phyloP scores from a whole-genome alignment of 2,888 invertebrate species.

The Ornithoptera priamus region DNA sequence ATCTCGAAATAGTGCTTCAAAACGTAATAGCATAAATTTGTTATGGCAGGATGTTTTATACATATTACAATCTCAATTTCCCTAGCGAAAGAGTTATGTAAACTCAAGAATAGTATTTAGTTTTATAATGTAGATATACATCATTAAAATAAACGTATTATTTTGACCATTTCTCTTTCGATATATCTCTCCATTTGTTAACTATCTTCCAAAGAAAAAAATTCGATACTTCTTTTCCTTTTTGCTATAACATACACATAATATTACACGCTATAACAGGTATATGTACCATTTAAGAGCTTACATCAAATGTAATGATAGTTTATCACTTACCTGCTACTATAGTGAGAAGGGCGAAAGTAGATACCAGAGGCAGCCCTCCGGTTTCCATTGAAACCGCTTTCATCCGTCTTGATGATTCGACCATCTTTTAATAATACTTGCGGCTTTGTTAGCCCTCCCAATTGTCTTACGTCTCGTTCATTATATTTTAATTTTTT shows the following conservation, averaged over 20 bases:
- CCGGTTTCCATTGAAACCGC: slow-evolving; percentile 68
- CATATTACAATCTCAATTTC: too few species aligned
- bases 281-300: not conserved
- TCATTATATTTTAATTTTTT: slow-evolving; percentile 38
- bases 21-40: too few species aligned
- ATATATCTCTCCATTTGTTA: not conserved
- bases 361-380: slow-evolving; percentile 68
- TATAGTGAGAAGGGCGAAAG: slow-evolving; percentile 72
- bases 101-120: too few species aligned
- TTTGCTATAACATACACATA: too few species aligned
- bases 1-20: too few species aligned
- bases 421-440: slow-evolving; percentile 50
- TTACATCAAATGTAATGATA: not conserved
- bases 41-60: too few species aligned
- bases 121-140: too few species aligned
- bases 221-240: too few species aligned
- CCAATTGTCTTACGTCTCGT: slow-evolving; percentile 34
- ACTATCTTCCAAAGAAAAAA: not conserved
- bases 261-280: too few species aligned
- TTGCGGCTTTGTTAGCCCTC: not conserved
- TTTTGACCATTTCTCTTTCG: not conserved
- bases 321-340: slow-evolving; percentile 65
- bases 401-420: slow-evolving; percentile 53
- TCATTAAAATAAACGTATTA: not conserved
- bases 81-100: too few species aligned